Conservation (phyloP, 1,140 invertebrate species). For the Venturia canescens region DNA sequence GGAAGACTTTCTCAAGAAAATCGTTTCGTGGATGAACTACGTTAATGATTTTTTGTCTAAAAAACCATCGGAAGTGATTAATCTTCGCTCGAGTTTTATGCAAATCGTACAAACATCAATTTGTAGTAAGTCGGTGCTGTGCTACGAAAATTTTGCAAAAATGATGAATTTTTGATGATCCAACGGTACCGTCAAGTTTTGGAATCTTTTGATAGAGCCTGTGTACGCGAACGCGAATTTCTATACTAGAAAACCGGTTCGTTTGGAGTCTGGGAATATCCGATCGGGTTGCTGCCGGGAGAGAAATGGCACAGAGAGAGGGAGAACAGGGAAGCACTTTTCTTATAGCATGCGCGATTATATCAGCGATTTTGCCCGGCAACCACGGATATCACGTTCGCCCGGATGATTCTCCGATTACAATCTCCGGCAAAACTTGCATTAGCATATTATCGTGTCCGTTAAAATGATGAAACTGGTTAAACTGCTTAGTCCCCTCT, state of each 20-base stretch:
- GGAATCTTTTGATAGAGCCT: background rate
- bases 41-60: too few relatives aligned
- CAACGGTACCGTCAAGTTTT: background rate
- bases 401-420: conserved; percentile 40
- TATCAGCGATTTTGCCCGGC: background rate
- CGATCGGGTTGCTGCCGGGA: conserved; percentile 24
- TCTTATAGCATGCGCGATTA: conserved; percentile 5
- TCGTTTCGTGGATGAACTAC: too few relatives aligned
- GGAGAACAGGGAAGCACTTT: conserved; percentile 32
- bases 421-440: conserved; percentile 34
- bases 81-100: too few relatives aligned
- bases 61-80: too few relatives aligned
- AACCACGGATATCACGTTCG: conserved; percentile 43
- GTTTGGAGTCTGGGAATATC: background rate
- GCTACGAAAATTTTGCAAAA: too few relatives aligned
- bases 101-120: too few relatives aligned
- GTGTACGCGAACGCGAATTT: background rate
- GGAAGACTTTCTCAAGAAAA: too few relatives aligned
- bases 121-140: too few relatives aligned
- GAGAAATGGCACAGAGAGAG: background rate
- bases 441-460: conserved; percentile 34
- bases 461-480: conserved; percentile 38
- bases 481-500: conserved; percentile 12
- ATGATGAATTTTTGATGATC: too few relatives aligned
- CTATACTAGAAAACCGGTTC: conserved; percentile 8